Percentiles rank a stretch among this genome's conserved stretches.
Evolutionary conservation across 2,888 invertebrate genomes (phyloP).

Genomic region (Cephalotes varians): DNA sequence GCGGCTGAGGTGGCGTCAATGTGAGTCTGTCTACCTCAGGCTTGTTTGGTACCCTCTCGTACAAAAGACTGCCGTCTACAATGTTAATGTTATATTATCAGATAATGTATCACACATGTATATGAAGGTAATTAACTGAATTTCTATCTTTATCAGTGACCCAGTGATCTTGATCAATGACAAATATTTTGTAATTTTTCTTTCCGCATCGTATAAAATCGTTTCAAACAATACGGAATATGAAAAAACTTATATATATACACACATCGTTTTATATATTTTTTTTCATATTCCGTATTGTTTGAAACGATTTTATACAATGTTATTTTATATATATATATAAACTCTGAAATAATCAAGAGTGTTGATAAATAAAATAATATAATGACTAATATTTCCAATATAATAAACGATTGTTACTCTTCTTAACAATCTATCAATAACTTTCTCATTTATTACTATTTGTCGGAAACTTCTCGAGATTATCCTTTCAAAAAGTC

Average conservation of each 20-base stretch:
- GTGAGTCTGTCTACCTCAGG: slow-evolving; percentile 90
- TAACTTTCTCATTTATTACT: neutral
- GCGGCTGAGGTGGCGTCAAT: slow-evolving; percentile 84
- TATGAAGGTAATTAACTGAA: neutral
- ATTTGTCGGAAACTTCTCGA: neutral
- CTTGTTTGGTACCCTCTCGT: slow-evolving; percentile 95
- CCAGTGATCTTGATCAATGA: no score
- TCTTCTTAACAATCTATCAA: neutral
- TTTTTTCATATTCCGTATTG: neutral
- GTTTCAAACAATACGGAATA: neutral
- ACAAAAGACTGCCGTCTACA: slow-evolving; percentile 93
- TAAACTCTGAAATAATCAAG: neutral
- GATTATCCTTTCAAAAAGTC: neutral
- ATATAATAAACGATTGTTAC: neutral
- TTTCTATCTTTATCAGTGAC: neutral
- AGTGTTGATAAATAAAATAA: neutral
- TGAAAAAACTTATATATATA: neutral
- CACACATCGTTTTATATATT: neutral
- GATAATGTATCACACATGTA: neutral
- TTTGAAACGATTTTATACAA: no score
- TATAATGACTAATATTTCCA: neutral
- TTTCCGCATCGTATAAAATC: neutral
- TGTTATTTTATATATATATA: neutral
- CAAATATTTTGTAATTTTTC: neutral
- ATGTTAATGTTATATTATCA: neutral